Conservation (phyloP, 2,113 vertebrate species). For the Solea senegalensis region DNA sequence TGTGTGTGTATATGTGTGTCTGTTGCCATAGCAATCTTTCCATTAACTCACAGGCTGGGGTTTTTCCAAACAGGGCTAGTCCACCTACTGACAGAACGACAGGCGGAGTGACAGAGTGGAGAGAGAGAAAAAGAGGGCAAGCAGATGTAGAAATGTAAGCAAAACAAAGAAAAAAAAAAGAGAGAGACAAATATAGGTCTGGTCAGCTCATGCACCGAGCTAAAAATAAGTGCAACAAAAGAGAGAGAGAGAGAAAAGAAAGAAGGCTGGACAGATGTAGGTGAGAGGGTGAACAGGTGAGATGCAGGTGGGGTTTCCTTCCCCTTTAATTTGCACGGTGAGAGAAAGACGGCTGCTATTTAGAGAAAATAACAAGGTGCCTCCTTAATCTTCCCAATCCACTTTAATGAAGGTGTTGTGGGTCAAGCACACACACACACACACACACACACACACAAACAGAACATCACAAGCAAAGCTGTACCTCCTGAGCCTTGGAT, state of each 20-base stretch:
- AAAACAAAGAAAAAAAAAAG: slow-evolving; percentile 36
- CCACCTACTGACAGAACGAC: slow-evolving; percentile 56
- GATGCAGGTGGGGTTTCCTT: slow-evolving; percentile 57
- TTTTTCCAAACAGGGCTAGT: slow-evolving; percentile 64
- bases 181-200: slow-evolving; percentile 32
- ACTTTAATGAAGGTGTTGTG: slow-evolving; percentile 28
- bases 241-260: slow-evolving; percentile 18
- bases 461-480: slow-evolving; percentile 13
- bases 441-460: neutral
- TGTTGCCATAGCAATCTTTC: slow-evolving; percentile 77
- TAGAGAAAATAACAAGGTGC: slow-evolving; percentile 63
- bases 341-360: slow-evolving; percentile 53
- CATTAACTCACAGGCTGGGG: slow-evolving; percentile 71
- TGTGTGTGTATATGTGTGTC: slow-evolving; percentile 65
- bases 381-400: slow-evolving; percentile 51
- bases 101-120: slow-evolving; percentile 37
- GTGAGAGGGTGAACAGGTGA: slow-evolving; percentile 40
- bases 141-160: slow-evolving; percentile 45
- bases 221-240: slow-evolving; percentile 47
- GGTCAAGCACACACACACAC: slow-evolving; percentile 1
- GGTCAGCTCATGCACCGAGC: neutral
- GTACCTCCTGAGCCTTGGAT: slow-evolving; percentile 2
- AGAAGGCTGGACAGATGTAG: slow-evolving; percentile 19
- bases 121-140: slow-evolving; percentile 19
- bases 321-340: slow-evolving; percentile 62